Conservation (phyloP, 2,113 vertebrate species). For the Myiozetetes cayanensis region DNA sequence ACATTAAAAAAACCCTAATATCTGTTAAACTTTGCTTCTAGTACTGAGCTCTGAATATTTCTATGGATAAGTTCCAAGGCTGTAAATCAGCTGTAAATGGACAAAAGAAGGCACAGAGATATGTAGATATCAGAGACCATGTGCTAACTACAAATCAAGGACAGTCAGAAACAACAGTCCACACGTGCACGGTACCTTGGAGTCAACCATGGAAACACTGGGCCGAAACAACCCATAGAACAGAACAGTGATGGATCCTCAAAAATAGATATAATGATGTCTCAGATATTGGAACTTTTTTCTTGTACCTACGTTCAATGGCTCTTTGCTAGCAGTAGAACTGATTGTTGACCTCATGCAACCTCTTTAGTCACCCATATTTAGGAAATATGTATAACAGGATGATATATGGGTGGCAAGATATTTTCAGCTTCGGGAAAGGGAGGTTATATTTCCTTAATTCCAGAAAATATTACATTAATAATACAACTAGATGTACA, state of each 20-base stretch:
- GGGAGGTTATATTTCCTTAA: background rate
- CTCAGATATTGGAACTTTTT: background rate
- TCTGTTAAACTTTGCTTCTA: background rate
- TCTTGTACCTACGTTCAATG: background rate
- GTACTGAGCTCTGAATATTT: background rate
- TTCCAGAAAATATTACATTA: background rate
- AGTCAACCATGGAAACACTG: background rate
- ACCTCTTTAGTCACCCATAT: background rate
- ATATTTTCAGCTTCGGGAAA: background rate
- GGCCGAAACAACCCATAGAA: background rate
- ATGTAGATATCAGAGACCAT: background rate
- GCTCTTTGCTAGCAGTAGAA: background rate
- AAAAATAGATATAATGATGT: background rate
- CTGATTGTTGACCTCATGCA: background rate
- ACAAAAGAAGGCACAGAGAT: background rate
- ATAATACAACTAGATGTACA: background rate
- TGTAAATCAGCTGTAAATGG: background rate
- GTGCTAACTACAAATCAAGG: background rate
- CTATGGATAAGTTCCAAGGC: background rate
- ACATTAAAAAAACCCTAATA: background rate
- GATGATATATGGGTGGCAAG: background rate
- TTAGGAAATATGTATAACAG: background rate
- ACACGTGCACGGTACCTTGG: accelerated
- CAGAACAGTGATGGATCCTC: background rate
- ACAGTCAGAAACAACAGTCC: background rate